A percentile compares a stretch with the other conserved stretches of the same genome.
phyloP scores from a whole-genome alignment of 2,797 vertebrate genomes.

The Peromyscus eremicus region DNA sequence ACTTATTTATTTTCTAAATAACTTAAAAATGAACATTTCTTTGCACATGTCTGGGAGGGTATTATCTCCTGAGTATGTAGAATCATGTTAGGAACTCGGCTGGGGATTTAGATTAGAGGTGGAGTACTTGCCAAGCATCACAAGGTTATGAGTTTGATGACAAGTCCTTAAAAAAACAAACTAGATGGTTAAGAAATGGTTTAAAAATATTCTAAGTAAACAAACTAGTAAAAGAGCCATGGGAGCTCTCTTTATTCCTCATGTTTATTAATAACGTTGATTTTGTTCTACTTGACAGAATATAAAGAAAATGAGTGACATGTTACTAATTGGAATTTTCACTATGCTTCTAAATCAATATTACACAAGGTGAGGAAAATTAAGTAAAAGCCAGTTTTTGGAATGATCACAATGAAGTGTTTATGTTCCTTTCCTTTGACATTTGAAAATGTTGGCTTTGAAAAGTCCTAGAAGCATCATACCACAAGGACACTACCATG shows the following conservation, averaged over 20 bases:
- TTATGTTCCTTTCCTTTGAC: background rate
- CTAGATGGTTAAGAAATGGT: background rate
- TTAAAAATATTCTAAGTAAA: background rate
- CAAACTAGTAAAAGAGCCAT: background rate
- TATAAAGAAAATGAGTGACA: background rate
- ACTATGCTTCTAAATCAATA: background rate
- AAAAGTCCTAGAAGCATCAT: background rate
- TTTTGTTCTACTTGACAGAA: background rate
- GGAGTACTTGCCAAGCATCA: background rate
- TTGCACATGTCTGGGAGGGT: background rate
- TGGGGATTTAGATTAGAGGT: background rate
- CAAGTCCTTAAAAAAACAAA: background rate
- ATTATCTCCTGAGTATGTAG: background rate
- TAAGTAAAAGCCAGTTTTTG: background rate
- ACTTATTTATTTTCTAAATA: conserved; percentile 8
- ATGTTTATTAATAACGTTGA: background rate
- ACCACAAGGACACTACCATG: too few species aligned
- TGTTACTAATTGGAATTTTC: background rate
- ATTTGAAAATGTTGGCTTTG: background rate
- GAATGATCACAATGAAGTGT: background rate
- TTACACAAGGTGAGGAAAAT: background rate
- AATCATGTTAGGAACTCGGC: background rate
- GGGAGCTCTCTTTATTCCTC: background rate
- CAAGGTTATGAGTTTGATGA: background rate
- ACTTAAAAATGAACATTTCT: conserved; percentile 7